These are phyloP conservation scores for Aspidoscelis tigris DNA, from an alignment of 2,113 vertebrate genomes.

Conservation along the genomic window DNA sequence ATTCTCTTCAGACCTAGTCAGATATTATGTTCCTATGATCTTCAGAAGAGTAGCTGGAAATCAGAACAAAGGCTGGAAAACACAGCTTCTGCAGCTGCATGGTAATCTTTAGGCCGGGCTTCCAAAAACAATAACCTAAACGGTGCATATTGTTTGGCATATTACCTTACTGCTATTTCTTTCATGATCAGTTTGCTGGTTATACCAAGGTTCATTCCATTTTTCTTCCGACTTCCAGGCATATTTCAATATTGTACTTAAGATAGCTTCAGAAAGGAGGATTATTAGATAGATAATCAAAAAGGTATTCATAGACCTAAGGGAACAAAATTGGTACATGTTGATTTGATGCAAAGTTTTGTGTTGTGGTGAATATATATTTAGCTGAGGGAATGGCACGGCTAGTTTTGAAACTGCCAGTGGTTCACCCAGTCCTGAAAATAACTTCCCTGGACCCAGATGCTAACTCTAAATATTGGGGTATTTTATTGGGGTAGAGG, in stretches of 20 bases:
- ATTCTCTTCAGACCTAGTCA: too few relatives aligned
- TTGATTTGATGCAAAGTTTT: background rate
- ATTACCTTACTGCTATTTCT: conserved; percentile 94
- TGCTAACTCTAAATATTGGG: too few relatives aligned
- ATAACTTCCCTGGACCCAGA: too few relatives aligned
- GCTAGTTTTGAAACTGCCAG: too few relatives aligned
- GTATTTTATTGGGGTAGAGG: too few relatives aligned
- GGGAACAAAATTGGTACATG: background rate
- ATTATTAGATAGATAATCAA: conserved; percentile 96
- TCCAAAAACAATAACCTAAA: too few relatives aligned
- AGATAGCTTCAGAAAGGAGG: conserved; percentile 91
- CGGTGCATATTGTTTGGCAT: background rate
- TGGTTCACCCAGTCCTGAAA: too few relatives aligned
- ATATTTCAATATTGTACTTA: conserved; percentile 97
- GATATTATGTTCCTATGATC: background rate
- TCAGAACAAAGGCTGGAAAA: background rate
- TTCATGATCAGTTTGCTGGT: conserved; percentile 92
- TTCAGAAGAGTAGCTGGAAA: background rate
- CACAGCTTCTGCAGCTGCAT: background rate
- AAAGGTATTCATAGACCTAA: conserved; percentile 98
- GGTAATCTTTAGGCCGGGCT: background rate
- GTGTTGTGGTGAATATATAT: too few relatives aligned
- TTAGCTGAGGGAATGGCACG: too few relatives aligned
- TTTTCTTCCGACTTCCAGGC: conserved; percentile 93
- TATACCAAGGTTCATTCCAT: conserved; percentile 96